Percentiles rank a stretch among this genome's conserved stretches.
phyloP scores from a whole-genome alignment of 2,888 invertebrate species.

The Pherbina coryleti region DNA sequence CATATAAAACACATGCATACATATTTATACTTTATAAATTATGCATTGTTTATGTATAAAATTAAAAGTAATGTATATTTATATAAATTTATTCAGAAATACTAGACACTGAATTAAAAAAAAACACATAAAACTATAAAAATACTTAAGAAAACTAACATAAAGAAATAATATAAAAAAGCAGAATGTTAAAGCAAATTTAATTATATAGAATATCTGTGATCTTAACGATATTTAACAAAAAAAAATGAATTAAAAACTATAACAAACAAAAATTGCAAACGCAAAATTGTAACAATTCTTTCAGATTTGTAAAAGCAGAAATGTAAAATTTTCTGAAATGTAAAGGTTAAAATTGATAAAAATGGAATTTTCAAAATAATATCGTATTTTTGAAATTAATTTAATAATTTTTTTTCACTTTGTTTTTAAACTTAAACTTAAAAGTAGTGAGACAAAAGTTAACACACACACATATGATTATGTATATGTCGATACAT shows the following conservation, averaged over 20 bases:
- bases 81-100: conserved; percentile 30
- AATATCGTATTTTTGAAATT: too few relatives aligned
- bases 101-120: conserved; percentile 15
- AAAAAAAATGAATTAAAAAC: conserved; percentile 37
- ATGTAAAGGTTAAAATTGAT: neutral
- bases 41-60: conserved; percentile 25
- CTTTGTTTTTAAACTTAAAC: conserved; percentile 2
- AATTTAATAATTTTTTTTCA: neutral
- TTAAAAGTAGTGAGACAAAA: conserved; percentile 53
- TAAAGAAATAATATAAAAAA: conserved; percentile 41
- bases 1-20: conserved; percentile 33
- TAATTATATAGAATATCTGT: conserved; percentile 69
- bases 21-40: conserved; percentile 22
- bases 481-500: conserved; percentile 49
- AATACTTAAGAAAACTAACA: conserved; percentile 25
- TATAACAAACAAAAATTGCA: too few relatives aligned
- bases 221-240: conserved; percentile 69
- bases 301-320: too few relatives aligned
- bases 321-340: neutral
- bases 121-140: conserved; percentile 27
- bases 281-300: neutral
- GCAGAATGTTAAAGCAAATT: conserved; percentile 28
- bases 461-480: conserved; percentile 53
- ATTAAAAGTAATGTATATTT: conserved; percentile 26
- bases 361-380: too few relatives aligned